A percentile compares a stretch with the other conserved stretches of the same genome.
Evolutionary conservation across 2,888 invertebrate species (phyloP).

Genomic region (Parnassius apollo): DNA sequence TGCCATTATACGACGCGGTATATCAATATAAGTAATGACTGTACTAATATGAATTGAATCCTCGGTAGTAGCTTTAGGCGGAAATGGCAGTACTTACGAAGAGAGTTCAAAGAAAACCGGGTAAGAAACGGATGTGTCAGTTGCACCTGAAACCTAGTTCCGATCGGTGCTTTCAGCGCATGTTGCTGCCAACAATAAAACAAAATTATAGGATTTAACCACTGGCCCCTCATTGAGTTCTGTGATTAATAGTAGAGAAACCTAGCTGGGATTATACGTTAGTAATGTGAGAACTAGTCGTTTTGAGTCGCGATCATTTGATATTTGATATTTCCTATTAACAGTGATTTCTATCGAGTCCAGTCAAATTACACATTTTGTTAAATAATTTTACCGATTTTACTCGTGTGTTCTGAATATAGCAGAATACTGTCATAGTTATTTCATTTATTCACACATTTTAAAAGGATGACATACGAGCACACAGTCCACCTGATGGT

Average conservation of each 20-base stretch:
- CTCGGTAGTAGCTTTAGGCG: conserved; percentile 12
- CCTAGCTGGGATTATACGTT: conserved; percentile 61
- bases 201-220: conserved; percentile 73
- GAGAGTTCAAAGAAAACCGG: conserved; percentile 48
- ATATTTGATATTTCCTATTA: conserved; percentile 41
- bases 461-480: too few relatives aligned
- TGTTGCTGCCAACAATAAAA: conserved; percentile 63
- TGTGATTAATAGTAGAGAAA: conserved; percentile 76
- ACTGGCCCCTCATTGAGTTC: conserved; percentile 65
- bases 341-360: too few relatives aligned
- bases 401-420: too few relatives aligned
- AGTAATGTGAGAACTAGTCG: conserved; percentile 57
- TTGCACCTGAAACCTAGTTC: conserved; percentile 74
- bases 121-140: conserved; percentile 48
- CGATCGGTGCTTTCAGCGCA: conserved; percentile 52
- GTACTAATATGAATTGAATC: conserved; percentile 17
- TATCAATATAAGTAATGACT: conserved; percentile 23
- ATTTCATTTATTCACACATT: too few relatives aligned
- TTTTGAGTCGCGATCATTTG: conserved; percentile 53
- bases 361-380: too few relatives aligned
- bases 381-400: too few relatives aligned
- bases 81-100: conserved; percentile 29
- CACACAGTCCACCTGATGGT: too few relatives aligned
- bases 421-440: too few relatives aligned
- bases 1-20: conserved; percentile 17